These are phyloP conservation scores for Mallotus villosus DNA, from an alignment of 2,797 vertebrate genomes.

Conservation along the genomic window DNA sequence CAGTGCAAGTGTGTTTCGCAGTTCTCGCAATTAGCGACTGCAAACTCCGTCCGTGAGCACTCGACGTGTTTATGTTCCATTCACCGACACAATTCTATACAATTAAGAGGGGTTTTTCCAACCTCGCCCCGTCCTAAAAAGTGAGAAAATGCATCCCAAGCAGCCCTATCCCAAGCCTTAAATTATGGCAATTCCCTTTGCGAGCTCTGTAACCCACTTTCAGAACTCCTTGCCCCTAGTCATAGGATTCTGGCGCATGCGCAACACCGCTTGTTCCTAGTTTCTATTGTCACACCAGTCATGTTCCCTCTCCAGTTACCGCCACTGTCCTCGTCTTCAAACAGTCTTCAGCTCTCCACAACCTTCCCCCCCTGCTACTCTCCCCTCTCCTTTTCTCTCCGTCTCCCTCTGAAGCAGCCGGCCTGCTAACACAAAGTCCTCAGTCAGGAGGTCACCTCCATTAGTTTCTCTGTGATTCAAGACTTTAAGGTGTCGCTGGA, in stretches of 20 bases:
- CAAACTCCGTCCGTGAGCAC: background rate
- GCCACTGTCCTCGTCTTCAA: conserved; percentile 26
- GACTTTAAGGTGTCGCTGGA: conserved; percentile 20
- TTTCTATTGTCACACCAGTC: conserved; percentile 17
- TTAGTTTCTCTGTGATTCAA: conserved; percentile 25
- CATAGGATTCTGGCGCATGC: conserved; percentile 7
- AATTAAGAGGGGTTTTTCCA: background rate
- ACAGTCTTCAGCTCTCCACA: conserved; percentile 9
- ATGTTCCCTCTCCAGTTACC: conserved; percentile 22
- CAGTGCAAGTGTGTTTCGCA: background rate
- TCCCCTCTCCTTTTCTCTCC: background rate
- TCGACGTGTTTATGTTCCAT: background rate
- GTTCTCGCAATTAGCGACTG: background rate
- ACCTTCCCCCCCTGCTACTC: background rate
- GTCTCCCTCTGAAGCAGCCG: conserved; percentile 1
- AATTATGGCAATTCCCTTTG: background rate
- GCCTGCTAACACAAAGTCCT: conserved; percentile 5
- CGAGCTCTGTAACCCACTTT: conserved; percentile 40
- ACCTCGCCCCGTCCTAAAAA: background rate
- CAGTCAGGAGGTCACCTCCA: conserved; percentile 28
- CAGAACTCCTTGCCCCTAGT: conserved; percentile 18
- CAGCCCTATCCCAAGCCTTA: background rate
- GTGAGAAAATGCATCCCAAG: conserved; percentile 9
- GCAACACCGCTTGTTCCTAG: background rate
- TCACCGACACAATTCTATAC: background rate